Evolutionary conservation across 92 coral and sea anemone species (phyloP), one percentile per base, ranked within the genome.

Genomic region (Siderastrea radians): DNA sequence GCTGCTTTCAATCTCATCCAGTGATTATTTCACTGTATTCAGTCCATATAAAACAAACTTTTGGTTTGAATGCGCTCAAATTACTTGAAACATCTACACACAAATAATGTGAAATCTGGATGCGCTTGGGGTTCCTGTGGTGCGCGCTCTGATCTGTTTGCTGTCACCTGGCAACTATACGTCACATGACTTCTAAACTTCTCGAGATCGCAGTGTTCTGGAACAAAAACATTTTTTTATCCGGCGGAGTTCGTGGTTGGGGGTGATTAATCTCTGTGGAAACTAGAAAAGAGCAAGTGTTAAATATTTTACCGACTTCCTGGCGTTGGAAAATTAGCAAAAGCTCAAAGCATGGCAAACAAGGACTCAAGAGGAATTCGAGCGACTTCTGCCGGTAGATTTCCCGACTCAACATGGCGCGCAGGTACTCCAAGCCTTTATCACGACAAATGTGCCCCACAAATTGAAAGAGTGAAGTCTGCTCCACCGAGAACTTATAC

Each of bases 391-490:
- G 96, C 99, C 8, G 98, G 96, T 1, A 95, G 99, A 58, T 91
- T 95, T 79, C 93, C 93, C 0, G 98, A 98, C 46, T 61, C 93
- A 15, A 79, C 94, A 15, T 85, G 89, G 89, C 82, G 89, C 12
- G 57, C 89, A 2, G 87, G 74, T 6, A 85, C 90, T 51, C 93
- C 94, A 16, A 96, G 98, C 74, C 86, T 95, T 75, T 98, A 95
- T 90, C 99, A 98, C 93, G 92, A 97, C 7, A 92, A 96, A 49
- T 98, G 99, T 89, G 80, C 93, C 3, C 93, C 96, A 26, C 93
- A 93, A 68, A 91, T 65, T 54, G 98, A 94, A 80, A 78, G 98
- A 62, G 97, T 86, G 7, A 90, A 92, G 75, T 98, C 98, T 3
- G 99, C 98, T 45, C 93, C 96, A 3, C 91, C 93, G 17, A 88